Evolutionary conservation across 30 jellyfish, hydroid and myxozoan species (phyloP).

Genomic region (Aurelia coerulea): DNA sequence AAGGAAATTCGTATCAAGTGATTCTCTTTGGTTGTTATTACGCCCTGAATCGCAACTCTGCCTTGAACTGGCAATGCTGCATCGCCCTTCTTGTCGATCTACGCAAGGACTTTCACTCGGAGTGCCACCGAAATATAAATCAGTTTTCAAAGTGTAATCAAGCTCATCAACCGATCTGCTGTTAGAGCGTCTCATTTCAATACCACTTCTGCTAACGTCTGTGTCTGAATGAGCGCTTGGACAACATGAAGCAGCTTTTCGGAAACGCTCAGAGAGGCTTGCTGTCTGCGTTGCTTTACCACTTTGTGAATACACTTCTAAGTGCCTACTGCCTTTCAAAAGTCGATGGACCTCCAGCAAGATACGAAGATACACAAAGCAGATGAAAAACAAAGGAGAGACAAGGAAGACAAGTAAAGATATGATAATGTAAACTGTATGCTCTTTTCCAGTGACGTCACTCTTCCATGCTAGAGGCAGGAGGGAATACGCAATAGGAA

Average conservation of each 20-base stretch:
- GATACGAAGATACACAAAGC: conserved; percentile 71
- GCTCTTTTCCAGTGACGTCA: no score
- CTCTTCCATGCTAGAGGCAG: conserved; percentile 76
- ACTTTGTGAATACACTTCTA: conserved; percentile 12
- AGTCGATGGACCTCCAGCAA: conserved; percentile 55
- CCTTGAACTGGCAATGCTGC: neutral
- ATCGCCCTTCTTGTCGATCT: neutral
- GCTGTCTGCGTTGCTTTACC: neutral
- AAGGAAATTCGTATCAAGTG: neutral
- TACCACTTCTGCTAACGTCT: no score
- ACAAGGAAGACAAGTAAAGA: conserved; percentile 70
- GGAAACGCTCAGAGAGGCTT: neutral
- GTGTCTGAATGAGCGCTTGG: neutral
- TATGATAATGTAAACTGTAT: conserved; percentile 33
- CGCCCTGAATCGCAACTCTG: conserved; percentile 8
- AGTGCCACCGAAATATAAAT: neutral
- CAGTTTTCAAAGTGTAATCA: conserved; percentile 10
- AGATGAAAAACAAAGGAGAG: conserved; percentile 77
- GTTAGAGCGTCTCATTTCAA: neutral
- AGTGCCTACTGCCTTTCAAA: conserved; percentile 25
- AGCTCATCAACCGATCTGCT: conserved; percentile 29
- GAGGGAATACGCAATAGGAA: conserved; percentile 68
- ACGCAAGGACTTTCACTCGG: neutral
- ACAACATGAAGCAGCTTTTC: neutral
- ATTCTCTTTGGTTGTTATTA: neutral